Percentiles rank a stretch among this genome's conserved stretches.
phyloP scores from a whole-genome alignment of 2,888 invertebrate species.

The Rotaria sp. region DNA sequence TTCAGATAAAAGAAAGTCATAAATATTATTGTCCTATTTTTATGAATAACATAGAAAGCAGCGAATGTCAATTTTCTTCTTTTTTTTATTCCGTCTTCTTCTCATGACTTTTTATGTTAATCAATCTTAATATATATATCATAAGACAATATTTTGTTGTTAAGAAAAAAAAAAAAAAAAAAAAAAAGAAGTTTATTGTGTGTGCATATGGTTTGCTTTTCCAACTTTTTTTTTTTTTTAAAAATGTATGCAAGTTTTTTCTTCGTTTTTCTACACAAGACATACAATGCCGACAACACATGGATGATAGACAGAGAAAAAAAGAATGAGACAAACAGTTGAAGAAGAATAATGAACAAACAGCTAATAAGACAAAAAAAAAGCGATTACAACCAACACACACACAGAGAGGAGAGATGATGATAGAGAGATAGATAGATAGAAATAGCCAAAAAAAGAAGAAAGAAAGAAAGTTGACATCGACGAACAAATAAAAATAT shows the following conservation, averaged over 20 bases:
- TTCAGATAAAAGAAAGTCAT: too few species aligned
- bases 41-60: too few species aligned
- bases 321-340: background rate
- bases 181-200: constrained; percentile 7
- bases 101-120: too few species aligned
- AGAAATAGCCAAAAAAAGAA: background rate
- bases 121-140: too few species aligned
- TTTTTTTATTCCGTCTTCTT: too few species aligned
- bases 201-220: constrained; percentile 7
- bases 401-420: background rate
- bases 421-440: background rate
- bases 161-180: constrained; percentile 2
- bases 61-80: too few species aligned
- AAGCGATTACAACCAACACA: constrained; percentile 5
- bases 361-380: background rate
- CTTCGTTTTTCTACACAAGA: background rate
- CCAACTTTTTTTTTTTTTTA: background rate
- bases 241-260: constrained; percentile 17
- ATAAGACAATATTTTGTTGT: background rate
- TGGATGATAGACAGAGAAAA: background rate
- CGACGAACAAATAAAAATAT: constrained; percentile 22
- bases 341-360: constrained; percentile 2
- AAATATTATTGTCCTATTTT: too few species aligned
- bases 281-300: constrained; percentile 9
- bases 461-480: background rate